A percentile compares a stretch with the other conserved stretches of the same genome.
phyloP scores from a whole-genome alignment of 2,888 invertebrate species.

The Brachyopa scutellaris region DNA sequence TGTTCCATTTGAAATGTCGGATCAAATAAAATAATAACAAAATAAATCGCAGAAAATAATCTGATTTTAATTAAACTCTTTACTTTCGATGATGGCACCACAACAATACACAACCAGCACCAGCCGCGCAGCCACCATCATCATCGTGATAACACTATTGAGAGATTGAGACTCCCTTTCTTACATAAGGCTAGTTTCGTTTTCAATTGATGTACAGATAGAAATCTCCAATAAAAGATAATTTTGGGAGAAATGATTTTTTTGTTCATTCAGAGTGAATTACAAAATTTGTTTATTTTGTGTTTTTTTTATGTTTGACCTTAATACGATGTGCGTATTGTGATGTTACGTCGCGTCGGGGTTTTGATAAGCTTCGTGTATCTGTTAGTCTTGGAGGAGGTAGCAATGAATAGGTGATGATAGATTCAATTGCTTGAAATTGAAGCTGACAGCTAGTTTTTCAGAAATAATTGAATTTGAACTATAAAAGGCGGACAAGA shows the following conservation, averaged over 20 bases:
- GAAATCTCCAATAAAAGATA: conserved; percentile 1
- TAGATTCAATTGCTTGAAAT: neutral
- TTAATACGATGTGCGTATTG: conserved; percentile 11
- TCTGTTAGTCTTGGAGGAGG: neutral
- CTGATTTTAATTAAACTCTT: conserved; percentile 67
- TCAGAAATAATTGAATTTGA: no score
- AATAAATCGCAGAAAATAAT: conserved; percentile 45
- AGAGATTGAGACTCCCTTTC: neutral
- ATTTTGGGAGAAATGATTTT: neutral
- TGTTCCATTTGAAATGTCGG: conserved; percentile 1
- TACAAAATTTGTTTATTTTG: neutral
- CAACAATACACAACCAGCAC: conserved; percentile 12
- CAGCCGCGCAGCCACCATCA: conserved; percentile 13
- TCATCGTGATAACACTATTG: neutral
- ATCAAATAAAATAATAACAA: conserved; percentile 15
- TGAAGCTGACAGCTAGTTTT: no score
- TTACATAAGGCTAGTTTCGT: conserved; percentile 60
- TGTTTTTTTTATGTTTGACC: conserved; percentile 18
- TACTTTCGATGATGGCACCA: conserved; percentile 38
- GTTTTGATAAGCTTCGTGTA: neutral
- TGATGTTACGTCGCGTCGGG: neutral
- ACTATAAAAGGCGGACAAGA: no score
- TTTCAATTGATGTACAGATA: conserved; percentile 50
- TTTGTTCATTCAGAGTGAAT: neutral
- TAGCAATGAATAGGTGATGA: no score